These are phyloP conservation scores for Chalcosyrphus nemorum DNA, from an alignment of 2,888 invertebrate genomes.

Conservation along the genomic window DNA sequence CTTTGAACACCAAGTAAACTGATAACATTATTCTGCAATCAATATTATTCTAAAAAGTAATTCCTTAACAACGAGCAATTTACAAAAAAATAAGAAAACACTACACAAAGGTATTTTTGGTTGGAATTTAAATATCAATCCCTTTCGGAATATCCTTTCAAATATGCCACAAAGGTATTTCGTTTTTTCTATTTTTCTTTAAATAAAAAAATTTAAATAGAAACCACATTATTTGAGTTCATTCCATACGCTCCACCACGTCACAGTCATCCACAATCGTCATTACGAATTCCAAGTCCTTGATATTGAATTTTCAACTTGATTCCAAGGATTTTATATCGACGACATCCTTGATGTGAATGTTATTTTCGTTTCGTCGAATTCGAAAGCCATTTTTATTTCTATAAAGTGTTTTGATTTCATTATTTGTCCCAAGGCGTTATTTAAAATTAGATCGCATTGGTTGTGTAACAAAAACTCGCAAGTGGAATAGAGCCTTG, in stretches of 20 bases:
- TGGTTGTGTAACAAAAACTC: neutral
- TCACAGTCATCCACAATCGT: constrained; percentile 7
- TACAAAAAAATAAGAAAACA: too few relatives aligned
- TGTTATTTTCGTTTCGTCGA: constrained; percentile 28
- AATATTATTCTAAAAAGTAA: neutral
- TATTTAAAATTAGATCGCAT: constrained; percentile 39
- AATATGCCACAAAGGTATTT: neutral
- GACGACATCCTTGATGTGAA: neutral
- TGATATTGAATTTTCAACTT: constrained; percentile 40
- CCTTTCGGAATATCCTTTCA: neutral
- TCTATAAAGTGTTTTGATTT: constrained; percentile 22
- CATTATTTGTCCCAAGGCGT: constrained; percentile 7
- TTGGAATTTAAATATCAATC: neutral
- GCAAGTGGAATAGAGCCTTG: neutral
- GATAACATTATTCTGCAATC: neutral
- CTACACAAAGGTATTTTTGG: neutral
- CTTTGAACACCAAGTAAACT: neutral
- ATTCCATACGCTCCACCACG: neutral
- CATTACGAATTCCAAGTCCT: constrained; percentile 8
- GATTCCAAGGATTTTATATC: constrained; percentile 7
- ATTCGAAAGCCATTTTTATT: constrained; percentile 5
- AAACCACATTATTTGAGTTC: constrained; percentile 29
- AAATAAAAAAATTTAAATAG: constrained; percentile 16
- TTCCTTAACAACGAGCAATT: constrained; percentile 14
- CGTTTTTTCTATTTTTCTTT: too few relatives aligned